phyloP scores from a whole-genome alignment of 2,888 invertebrate species.

The Drosophila planitibia region DNA sequence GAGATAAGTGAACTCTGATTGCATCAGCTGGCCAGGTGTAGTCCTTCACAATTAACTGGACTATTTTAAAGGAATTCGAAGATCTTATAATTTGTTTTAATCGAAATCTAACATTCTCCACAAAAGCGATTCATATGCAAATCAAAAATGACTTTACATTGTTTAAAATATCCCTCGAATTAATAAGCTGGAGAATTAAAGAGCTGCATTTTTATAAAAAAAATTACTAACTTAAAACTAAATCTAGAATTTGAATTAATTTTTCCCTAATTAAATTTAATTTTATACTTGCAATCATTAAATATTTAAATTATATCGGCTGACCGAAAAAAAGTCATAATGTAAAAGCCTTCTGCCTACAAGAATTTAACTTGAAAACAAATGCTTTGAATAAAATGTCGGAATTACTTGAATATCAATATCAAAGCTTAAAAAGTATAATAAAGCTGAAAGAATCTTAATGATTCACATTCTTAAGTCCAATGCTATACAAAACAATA shows the following conservation, averaged over 20 bases:
- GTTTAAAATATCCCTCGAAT: not conserved
- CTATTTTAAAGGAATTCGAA: not conserved
- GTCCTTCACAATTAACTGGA: not conserved
- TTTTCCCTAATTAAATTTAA: not conserved
- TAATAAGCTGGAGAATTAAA: not conserved
- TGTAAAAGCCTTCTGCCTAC: no score
- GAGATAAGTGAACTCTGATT: constrained; percentile 37
- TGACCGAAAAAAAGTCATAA: not conserved
- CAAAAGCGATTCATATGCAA: not conserved
- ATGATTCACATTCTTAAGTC: no score
- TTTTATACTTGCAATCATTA: not conserved
- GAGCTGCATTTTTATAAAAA: not conserved
- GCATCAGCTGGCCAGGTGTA: constrained; percentile 53
- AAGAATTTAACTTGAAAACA: not conserved
- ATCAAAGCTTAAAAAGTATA: not conserved
- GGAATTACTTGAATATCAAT: not conserved
- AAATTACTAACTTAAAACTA: not conserved
- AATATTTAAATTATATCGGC: not conserved
- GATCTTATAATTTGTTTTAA: not conserved
- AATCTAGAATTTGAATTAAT: not conserved
- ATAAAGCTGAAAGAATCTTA: not conserved
- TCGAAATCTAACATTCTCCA: not conserved
- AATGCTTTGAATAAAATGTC: no score
- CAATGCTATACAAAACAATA: constrained; percentile 1
- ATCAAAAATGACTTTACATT: not conserved